These are phyloP conservation scores for Arvicola amphibius DNA, from an alignment of 2,797 vertebrate genomes.

Conservation along the genomic window DNA sequence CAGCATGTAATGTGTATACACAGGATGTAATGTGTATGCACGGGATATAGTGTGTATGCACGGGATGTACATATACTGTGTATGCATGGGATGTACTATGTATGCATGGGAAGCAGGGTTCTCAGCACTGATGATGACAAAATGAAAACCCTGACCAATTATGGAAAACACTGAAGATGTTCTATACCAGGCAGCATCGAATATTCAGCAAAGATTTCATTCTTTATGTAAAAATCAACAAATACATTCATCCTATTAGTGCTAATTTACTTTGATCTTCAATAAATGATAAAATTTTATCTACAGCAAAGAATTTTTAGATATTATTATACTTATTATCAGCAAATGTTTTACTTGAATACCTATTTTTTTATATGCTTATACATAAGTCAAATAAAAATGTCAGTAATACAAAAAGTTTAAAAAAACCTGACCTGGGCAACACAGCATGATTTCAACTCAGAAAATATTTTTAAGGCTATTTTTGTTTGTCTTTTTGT, in stretches of 20 bases:
- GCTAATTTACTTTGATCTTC: not conserved
- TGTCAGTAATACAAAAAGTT: not conserved
- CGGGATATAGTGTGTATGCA: not conserved
- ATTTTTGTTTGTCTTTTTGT: not conserved
- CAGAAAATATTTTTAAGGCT: not conserved
- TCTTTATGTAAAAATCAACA: not conserved
- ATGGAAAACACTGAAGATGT: not conserved
- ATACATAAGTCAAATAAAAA: not conserved
- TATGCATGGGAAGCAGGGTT: not conserved
- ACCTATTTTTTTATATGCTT: not conserved
- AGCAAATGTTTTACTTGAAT: not conserved
- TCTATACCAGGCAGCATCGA: not conserved
- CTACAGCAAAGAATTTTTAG: not conserved
- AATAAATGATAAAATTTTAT: not conserved
- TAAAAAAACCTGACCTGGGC: not conserved
- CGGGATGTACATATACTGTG: too few species aligned
- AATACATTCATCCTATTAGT: not conserved
- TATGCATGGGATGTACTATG: not conserved
- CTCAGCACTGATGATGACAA: not conserved
- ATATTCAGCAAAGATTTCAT: not conserved
- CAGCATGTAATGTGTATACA: too few species aligned
- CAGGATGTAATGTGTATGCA: not conserved
- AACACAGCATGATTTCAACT: not conserved
- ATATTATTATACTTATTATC: not conserved
- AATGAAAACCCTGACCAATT: not conserved